These are phyloP conservation scores for Eciton burchellii DNA, from an alignment of 1,140 invertebrate species.

Conservation along the genomic window DNA sequence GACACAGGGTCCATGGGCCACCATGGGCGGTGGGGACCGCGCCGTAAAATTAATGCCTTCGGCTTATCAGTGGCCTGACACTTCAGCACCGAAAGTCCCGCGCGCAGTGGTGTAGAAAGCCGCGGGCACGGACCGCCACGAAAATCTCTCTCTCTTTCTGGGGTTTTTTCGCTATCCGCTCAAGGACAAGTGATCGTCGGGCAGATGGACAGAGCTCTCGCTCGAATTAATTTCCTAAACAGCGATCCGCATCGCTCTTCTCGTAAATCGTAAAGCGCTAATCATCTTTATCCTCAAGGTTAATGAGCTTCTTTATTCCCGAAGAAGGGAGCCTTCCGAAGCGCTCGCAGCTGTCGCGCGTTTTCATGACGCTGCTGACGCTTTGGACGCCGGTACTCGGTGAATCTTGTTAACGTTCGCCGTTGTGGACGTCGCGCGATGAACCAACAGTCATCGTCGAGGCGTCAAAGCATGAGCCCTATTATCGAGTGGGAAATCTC, in stretches of 20 bases:
- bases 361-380: slow-evolving; percentile 26
- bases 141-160: slow-evolving; percentile 8
- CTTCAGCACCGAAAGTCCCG: slow-evolving; percentile 81
- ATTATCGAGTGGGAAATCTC: too few species aligned
- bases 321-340: neutral
- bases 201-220: neutral
- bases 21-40: slow-evolving; percentile 71
- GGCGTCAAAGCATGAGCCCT: too few species aligned
- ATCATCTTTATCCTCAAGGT: neutral
- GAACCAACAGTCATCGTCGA: too few species aligned
- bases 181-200: too few species aligned
- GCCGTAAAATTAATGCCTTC: slow-evolving; percentile 84
- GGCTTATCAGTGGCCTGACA: slow-evolving; percentile 84
- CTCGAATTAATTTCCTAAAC: neutral
- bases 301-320: neutral
- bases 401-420: too few species aligned
- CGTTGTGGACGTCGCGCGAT: too few species aligned
- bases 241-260: neutral
- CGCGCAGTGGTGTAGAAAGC: slow-evolving; percentile 72
- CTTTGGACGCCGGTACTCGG: neutral
- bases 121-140: slow-evolving; percentile 23
- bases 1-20: slow-evolving; percentile 74
- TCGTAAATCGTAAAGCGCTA: neutral
- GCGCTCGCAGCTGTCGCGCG: neutral
- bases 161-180: too few species aligned